A percentile compares a stretch with the other conserved stretches of the same genome.
Evolutionary conservation across 2,113 vertebrate species (phyloP).

Genomic region (Mesocricetus auratus): DNA sequence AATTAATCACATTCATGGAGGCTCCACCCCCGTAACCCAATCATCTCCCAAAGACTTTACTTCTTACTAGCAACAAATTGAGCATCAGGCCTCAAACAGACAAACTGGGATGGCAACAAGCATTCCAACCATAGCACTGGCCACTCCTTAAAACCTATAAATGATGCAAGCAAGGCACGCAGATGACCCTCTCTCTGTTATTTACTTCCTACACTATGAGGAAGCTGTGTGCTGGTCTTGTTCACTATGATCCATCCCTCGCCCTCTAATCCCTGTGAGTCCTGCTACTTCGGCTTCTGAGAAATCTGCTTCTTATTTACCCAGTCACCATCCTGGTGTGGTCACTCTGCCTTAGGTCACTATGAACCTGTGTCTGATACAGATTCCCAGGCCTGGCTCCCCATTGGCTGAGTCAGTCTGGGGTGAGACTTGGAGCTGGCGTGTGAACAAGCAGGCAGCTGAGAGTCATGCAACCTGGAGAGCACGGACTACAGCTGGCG

Average conservation of each 20-base stretch:
- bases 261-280: background rate
- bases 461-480: background rate
- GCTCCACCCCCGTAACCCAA: background rate
- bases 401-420: background rate
- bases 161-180: background rate
- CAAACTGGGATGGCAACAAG: background rate
- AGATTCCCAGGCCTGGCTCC: background rate
- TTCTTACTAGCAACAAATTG: background rate
- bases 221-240: background rate
- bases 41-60: background rate
- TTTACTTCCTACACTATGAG: rapidly evolving
- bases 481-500: rapidly evolving
- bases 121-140: background rate
- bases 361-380: background rate
- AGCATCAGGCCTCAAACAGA: background rate
- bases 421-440: background rate
- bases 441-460: background rate
- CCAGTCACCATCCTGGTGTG: background rate
- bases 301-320: background rate
- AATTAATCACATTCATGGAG: background rate
- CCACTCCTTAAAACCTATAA: no score
- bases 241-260: background rate
- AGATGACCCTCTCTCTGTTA: rapidly evolving
- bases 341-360: background rate
- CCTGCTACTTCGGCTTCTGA: background rate